Evolutionary conservation across 2,797 vertebrate species (phyloP), one percentile per base, ranked within the genome.

Genomic region (Geotrypetes seraphini): DNA sequence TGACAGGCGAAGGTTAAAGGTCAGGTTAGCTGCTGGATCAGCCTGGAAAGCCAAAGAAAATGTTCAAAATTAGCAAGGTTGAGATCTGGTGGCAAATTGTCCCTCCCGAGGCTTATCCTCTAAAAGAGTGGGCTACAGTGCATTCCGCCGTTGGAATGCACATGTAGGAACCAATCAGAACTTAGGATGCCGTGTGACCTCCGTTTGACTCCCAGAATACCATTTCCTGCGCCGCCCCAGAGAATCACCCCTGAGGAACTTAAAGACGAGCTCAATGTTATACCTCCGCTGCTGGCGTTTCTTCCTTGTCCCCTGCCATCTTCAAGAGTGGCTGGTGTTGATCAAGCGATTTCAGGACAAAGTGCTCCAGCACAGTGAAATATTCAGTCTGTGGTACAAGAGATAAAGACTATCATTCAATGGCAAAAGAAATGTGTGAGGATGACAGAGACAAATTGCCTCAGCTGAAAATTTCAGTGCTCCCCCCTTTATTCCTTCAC

Each of bases 1-100:
- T 2, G 87, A 87, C 10, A 90, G 60, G 12, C 50, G 68, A 6
- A 86, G 78, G 53, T 85, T 88, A 52, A 89, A 89, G 11, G 85
- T 88, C 58, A 89, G 47, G 40, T 83, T 79, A 25, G 72, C 81
- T 3, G 81, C 63, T 3, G 86, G 83, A 45, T 88, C 82, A 8
- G 7, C 50, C 86, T 90, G 26, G 11, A 25, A 24, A 33, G 14
- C 8, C n/a, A 14, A n/a, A n/a, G 4, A 11, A 7, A 10, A 9
- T 7, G 2, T 11, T 7, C 5, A 1, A 4, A 12, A n/a, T n/a
- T n/a, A n/a, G n/a, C n/a, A n/a, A n/a, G n/a, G n/a, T n/a, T n/a
- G n/a, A n/a, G n/a, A n/a, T n/a, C n/a, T n/a, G n/a, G n/a, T n/a
- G n/a, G n/a, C n/a, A n/a, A n/a, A n/a, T n/a, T n/a, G n/a, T n/a